phyloP scores from a whole-genome alignment of 30 jellyfish, hydroid and myxozoan species.

The Turritopsis dohrnii region DNA sequence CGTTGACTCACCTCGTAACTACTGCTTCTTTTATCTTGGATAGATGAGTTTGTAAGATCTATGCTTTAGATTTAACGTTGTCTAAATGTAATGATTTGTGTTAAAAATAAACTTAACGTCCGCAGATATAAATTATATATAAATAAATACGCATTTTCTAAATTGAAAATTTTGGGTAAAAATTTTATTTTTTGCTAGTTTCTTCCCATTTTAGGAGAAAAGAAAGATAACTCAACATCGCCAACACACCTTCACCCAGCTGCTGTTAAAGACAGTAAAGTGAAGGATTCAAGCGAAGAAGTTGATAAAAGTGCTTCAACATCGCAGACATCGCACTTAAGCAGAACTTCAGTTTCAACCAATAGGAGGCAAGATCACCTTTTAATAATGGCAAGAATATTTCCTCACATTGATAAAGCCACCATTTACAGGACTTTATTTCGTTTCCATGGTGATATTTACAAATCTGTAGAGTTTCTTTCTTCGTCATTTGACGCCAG shows the following conservation, averaged over 20 bases:
- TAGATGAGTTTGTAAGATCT: too few relatives aligned
- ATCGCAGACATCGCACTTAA: not conserved
- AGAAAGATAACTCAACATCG: too few relatives aligned
- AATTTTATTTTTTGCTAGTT: too few relatives aligned
- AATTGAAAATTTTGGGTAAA: too few relatives aligned
- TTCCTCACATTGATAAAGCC: not conserved
- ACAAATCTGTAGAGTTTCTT: not conserved
- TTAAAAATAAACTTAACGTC: too few relatives aligned
- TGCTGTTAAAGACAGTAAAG: not conserved
- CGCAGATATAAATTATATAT: too few relatives aligned
- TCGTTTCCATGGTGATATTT: not conserved
- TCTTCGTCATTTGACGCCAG: not conserved
- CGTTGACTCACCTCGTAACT: too few relatives aligned
- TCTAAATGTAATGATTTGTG: too few relatives aligned
- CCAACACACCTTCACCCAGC: not conserved
- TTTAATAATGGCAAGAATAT: not conserved
- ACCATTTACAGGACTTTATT: not conserved
- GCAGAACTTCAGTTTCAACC: not conserved
- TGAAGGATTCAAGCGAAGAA: not conserved
- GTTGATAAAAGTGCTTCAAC: not conserved
- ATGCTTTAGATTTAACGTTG: too few relatives aligned
- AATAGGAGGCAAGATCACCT: not conserved
- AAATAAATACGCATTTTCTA: too few relatives aligned
- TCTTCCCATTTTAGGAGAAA: too few relatives aligned
- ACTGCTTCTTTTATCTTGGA: too few relatives aligned